A percentile compares a stretch with the other conserved stretches of the same genome.
phyloP scores from a whole-genome alignment of 1,140 invertebrate species.

The Philaenus spumarius region DNA sequence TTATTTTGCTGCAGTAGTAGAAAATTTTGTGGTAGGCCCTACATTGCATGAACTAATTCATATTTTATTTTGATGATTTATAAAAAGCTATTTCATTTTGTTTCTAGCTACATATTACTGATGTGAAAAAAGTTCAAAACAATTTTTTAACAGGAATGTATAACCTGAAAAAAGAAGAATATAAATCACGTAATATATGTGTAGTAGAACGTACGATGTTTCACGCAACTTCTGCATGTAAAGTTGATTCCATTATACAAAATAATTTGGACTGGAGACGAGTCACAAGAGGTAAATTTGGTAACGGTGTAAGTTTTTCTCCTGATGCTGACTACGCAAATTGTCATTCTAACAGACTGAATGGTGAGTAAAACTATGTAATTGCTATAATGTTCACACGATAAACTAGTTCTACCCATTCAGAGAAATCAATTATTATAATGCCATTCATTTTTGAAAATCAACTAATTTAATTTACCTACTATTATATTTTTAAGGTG shows the following conservation, averaged over 20 bases:
- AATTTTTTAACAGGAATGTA: not conserved
- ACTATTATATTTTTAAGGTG: not conserved
- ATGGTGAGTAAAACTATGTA: conserved; percentile 1
- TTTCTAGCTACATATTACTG: not conserved
- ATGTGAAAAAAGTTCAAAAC: not conserved
- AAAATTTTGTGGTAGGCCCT: too few species aligned
- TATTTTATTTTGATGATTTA: too few species aligned
- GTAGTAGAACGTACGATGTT: not conserved
- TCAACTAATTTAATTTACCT: not conserved
- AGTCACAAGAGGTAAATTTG: conserved; percentile 1
- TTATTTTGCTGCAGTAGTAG: too few species aligned
- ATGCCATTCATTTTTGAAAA: too few species aligned
- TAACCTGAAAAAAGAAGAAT: conserved; percentile 14
- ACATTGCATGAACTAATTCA: too few species aligned
- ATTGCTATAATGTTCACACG: too few species aligned
- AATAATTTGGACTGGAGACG: conserved; percentile 3
- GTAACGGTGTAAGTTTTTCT: conserved; percentile 3
- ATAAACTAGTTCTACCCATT: too few species aligned
- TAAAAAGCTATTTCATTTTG: too few species aligned
- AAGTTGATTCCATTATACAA: not conserved
- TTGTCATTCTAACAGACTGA: not conserved
- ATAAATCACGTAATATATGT: not conserved
- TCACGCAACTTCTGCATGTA: not conserved
- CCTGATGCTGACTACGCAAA: conserved; percentile 1
- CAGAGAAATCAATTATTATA: too few species aligned